These are phyloP conservation scores for Conomelus anceps DNA, from an alignment of 2,888 invertebrate genomes.

Conservation along the genomic window DNA sequence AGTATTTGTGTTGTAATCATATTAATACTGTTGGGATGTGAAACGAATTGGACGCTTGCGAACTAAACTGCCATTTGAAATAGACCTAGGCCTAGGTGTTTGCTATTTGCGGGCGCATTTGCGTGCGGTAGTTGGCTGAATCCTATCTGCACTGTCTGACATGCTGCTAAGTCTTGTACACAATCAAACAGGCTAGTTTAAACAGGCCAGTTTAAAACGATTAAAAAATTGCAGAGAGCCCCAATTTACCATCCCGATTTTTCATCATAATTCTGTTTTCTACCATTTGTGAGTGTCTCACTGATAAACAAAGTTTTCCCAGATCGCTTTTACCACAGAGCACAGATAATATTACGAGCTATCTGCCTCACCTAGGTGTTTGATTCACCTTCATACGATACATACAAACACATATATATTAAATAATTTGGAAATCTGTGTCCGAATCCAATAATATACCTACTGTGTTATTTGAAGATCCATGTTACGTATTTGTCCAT, in stretches of 20 bases:
- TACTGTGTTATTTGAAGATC: no score
- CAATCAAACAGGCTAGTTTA: background rate
- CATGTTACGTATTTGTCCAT: no score
- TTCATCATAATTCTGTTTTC: no score
- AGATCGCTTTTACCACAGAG: no score
- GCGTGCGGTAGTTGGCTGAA: background rate
- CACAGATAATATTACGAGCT: no score
- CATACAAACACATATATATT: no score
- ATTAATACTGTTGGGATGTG: background rate
- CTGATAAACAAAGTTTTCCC: no score
- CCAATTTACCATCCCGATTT: background rate
- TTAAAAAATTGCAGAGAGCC: background rate
- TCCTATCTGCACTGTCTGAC: background rate
- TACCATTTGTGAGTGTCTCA: background rate
- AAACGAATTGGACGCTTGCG: background rate
- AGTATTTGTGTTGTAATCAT: conserved; percentile 4
- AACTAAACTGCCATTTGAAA: background rate
- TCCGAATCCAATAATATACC: no score
- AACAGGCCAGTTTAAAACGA: background rate
- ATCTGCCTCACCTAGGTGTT: no score
- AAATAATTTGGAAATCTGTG: no score
- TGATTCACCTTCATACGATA: no score
- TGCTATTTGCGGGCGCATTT: no score
- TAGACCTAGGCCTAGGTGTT: background rate
- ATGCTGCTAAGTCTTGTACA: background rate